Percentiles rank a stretch among this genome's conserved stretches.
These are phyloP conservation scores for Gnathonemus longibarbis DNA, from an alignment of 2,113 vertebrate species.

Conservation along the genomic window DNA sequence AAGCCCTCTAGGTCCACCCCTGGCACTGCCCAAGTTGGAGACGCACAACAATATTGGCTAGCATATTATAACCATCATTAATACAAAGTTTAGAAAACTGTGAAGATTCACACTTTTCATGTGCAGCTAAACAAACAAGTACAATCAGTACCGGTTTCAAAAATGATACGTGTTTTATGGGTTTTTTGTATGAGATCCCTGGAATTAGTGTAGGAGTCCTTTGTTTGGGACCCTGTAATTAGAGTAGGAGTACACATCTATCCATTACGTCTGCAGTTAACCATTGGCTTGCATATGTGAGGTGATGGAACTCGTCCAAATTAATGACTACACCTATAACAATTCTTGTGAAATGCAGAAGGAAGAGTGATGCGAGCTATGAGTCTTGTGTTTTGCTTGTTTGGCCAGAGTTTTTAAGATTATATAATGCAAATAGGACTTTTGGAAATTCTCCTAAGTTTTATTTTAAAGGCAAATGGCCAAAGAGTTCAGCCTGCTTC, in stretches of 20 bases:
- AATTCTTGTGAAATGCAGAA: neutral
- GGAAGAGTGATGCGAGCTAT: neutral
- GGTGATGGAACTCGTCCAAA: neutral
- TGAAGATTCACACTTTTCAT: neutral
- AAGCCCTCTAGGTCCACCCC: neutral
- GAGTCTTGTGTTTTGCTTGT: neutral
- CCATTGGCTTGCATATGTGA: neutral
- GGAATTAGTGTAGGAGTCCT: neutral
- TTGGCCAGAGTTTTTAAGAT: neutral
- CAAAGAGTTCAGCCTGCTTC: neutral
- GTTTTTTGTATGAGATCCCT: neutral
- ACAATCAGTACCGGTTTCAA: neutral
- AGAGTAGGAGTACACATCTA: neutral
- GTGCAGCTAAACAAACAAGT: neutral
- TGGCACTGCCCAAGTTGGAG: neutral
- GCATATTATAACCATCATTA: neutral
- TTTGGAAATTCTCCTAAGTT: neutral
- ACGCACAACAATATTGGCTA: neutral
- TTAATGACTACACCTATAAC: neutral
- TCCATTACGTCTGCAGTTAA: neutral
- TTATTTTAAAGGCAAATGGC: neutral
- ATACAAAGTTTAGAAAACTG: neutral
- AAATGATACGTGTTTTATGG: neutral
- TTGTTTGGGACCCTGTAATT: slow-evolving; percentile 4
- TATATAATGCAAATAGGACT: neutral